phyloP scores from a whole-genome alignment of 2,797 vertebrate species.

The Antrozous pallidus region DNA sequence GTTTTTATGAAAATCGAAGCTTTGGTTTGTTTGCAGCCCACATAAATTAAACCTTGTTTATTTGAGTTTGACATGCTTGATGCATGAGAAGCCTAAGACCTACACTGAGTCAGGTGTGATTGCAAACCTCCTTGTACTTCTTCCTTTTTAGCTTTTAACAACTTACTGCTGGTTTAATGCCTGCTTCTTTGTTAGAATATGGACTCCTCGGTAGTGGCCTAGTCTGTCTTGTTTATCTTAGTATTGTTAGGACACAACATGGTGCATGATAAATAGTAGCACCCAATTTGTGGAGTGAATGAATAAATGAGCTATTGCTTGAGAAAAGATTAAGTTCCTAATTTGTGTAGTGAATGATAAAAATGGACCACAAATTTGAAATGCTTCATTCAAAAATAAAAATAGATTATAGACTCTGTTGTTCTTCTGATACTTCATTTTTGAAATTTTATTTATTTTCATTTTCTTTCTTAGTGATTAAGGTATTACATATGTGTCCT shows the following conservation, averaged over 20 bases:
- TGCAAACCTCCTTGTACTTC: neutral
- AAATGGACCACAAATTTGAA: neutral
- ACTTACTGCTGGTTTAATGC: neutral
- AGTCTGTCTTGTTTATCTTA: neutral
- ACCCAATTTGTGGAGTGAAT: neutral
- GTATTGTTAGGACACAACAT: neutral
- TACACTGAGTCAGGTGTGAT: neutral
- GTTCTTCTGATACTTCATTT: neutral
- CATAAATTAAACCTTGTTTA: too few relatives aligned
- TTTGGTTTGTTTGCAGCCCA: too few relatives aligned
- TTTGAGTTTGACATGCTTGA: neutral
- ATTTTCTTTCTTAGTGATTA: too few relatives aligned
- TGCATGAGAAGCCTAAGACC: neutral
- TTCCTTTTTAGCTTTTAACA: neutral
- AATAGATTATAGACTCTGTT: neutral
- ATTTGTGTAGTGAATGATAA: neutral
- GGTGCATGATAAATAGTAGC: neutral
- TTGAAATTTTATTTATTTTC: neutral
- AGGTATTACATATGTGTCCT: too few relatives aligned
- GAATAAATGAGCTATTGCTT: neutral
- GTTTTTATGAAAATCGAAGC: too few relatives aligned
- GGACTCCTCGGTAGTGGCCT: neutral
- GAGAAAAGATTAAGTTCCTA: neutral
- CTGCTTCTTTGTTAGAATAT: neutral
- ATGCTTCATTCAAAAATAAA: neutral